These are phyloP conservation scores for Glossophaga mutica DNA, from an alignment of 2,797 vertebrate genomes.

Conservation along the genomic window DNA sequence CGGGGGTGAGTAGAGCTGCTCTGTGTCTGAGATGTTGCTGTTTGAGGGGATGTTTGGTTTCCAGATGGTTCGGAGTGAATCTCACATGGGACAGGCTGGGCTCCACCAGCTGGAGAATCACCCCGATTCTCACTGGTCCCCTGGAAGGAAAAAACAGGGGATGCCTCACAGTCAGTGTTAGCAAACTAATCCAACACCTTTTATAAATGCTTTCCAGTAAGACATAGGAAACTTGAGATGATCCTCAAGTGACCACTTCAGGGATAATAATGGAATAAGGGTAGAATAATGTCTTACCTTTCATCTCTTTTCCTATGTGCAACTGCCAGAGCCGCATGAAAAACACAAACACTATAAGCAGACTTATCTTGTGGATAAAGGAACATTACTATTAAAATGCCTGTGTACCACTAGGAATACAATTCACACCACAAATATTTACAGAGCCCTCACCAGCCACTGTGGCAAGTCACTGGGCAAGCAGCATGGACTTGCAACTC, in stretches of 20 bases:
- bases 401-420: not conserved
- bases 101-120: constrained; percentile 65
- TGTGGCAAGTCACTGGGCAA: not conserved
- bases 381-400: constrained; percentile 37
- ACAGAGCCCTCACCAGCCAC: not conserved
- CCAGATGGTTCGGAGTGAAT: constrained; percentile 62
- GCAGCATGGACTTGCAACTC: not conserved
- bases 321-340: constrained; percentile 86
- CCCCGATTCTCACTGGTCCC: constrained; percentile 78
- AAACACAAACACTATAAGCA: constrained; percentile 81
- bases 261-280: constrained; percentile 11
- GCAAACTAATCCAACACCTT: constrained; percentile 50
- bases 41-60: constrained; percentile 66
- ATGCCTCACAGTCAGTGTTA: not conserved
- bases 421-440: not conserved
- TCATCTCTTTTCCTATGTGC: constrained; percentile 84
- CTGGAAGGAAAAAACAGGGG: constrained; percentile 66
- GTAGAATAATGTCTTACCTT: constrained; percentile 80
- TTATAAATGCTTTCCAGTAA: not conserved
- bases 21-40: constrained; percentile 67
- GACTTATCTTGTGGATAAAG: constrained; percentile 50
- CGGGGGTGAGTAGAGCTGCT: not conserved
- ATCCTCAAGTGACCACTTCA: not conserved
- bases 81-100: constrained; percentile 41
- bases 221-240: not conserved